phyloP scores from a whole-genome alignment of 2,888 invertebrate genomes.

The Rhogogaster chlorosoma region DNA sequence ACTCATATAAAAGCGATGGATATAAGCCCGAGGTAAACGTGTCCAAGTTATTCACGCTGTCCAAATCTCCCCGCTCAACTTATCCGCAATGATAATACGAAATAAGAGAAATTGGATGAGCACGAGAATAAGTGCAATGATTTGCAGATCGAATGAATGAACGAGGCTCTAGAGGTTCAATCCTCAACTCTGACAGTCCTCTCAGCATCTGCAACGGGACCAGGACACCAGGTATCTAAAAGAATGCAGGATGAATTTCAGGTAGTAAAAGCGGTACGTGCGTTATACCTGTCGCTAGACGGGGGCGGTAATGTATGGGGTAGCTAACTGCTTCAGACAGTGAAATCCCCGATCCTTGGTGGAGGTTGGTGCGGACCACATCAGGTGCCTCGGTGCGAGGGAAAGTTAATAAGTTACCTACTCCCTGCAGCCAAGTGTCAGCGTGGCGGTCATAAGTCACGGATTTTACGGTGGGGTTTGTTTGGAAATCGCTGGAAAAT shows the following conservation, averaged over 20 bases:
- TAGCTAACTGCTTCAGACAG: slow-evolving; percentile 58
- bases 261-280: not conserved
- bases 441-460: slow-evolving; percentile 65
- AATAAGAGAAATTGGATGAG: not conserved
- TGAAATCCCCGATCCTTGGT: slow-evolving; percentile 52
- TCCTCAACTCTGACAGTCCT: not conserved
- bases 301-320: slow-evolving; percentile 51
- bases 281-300: slow-evolving; percentile 50
- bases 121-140: not conserved
- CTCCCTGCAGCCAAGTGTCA: slow-evolving; percentile 53
- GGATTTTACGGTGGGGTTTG: slow-evolving; percentile 64
- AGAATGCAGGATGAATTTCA: slow-evolving; percentile 2
- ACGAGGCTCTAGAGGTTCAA: not conserved
- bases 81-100: not conserved
- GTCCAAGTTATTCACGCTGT: not conserved
- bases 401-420: slow-evolving; percentile 53
- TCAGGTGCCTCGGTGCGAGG: slow-evolving; percentile 57
- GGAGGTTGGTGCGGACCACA: slow-evolving; percentile 45
- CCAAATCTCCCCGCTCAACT: not conserved
- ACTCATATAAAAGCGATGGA: slow-evolving; percentile 8
- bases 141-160: not conserved
- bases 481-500: slow-evolving; percentile 68
- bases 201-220: not conserved
- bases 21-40: not conserved
- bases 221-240: not conserved